phyloP scores from a whole-genome alignment of 92 coral and sea anemone genomes.

The Isaurus tuberculatus region DNA sequence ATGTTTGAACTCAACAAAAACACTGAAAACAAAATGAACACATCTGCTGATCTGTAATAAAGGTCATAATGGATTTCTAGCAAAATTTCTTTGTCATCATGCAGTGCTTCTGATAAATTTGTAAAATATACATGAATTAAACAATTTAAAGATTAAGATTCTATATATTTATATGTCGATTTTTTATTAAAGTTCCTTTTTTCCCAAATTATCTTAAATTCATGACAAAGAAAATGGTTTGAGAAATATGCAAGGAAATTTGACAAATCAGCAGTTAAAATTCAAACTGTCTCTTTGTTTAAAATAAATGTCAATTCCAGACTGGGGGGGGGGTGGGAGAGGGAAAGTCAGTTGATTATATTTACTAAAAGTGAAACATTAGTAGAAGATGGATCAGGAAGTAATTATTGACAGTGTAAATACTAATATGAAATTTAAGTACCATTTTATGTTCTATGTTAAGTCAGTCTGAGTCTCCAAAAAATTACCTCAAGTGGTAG shows the following conservation, averaged over 20 bases:
- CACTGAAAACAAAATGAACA: neutral
- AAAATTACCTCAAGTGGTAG: no score
- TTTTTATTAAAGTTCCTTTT: no score
- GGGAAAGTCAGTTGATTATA: neutral
- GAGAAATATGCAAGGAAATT: neutral
- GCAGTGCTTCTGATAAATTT: neutral
- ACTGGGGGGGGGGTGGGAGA: neutral
- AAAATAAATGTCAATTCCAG: neutral
- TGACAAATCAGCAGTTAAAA: neutral
- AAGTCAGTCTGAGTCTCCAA: neutral
- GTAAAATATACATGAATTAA: neutral
- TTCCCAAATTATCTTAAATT: neutral
- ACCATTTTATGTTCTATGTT: no score
- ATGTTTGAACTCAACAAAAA: neutral
- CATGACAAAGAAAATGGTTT: neutral
- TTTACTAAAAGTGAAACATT: neutral
- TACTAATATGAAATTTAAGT: no score
- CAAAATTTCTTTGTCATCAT: neutral
- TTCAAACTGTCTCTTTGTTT: neutral
- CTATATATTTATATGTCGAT: no score
- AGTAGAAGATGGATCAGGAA: neutral
- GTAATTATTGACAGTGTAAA: no score
- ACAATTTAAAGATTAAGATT: neutral
- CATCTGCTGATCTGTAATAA: neutral
- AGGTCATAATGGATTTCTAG: neutral